Evolutionary conservation across 64 coral and sea anemone species (phyloP), one percentile per base, ranked within the genome.

Genomic region (Montipora sp.): DNA sequence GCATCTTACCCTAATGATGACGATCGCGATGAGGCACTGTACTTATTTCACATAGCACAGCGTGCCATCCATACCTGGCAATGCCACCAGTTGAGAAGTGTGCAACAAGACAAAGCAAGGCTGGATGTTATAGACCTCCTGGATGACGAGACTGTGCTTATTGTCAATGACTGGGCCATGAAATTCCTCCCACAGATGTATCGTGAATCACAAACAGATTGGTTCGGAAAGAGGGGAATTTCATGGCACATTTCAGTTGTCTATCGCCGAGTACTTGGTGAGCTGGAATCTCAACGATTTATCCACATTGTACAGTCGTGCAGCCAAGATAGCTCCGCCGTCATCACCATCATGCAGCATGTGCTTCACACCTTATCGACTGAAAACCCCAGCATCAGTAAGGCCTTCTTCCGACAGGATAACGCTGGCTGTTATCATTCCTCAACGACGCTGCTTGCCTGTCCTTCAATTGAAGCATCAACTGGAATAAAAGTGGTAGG

Each of bases 391-490:
- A 47, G 10, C 48, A 63, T 63, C 13, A 63, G 8, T 11, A 63
- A 11, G 59, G 59, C 59, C 59, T 63, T 63, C 59, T 63, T 63
- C 3, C 14, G 59, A 11, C 59, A 63, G 3, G 59, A 63, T 3
- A 63, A 90, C 18, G 89, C 77, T 15, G 89, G 89, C 14, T 90
- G 89, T 21, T 90, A 81, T 63, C 75, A 90, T 45, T 90, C 50
- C 45, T 59, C 89, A 6, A 49, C 43, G 10, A 90, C 89, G 15
- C 14, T 90, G 8, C 77, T 88, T 68, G 75, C 77, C 16, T 80
- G 76, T 15, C 89, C 20, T 13, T 7, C 46, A 5, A 77, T 87
- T 19, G 49, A 47, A 16, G 18, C 63, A 16, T 48, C 48, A 47
- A 92, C 82, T 7, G 57, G 74, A n/a, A 69, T 92, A 3, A 87